Evolutionary conservation across 2,797 vertebrate genomes (phyloP), one percentile per base, ranked within the genome.

Genomic region (Karalla daura): DNA sequence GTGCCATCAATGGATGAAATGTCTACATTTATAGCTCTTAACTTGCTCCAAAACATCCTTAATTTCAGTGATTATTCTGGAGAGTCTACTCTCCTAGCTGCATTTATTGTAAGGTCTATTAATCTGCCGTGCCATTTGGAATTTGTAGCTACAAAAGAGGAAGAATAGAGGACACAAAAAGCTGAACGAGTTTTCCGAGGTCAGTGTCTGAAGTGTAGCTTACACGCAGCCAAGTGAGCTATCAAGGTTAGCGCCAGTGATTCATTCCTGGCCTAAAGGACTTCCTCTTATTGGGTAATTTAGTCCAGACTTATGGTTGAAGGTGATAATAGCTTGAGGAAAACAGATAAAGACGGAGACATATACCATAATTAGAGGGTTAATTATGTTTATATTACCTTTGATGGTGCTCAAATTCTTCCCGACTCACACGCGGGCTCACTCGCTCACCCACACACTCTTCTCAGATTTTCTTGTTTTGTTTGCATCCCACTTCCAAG

Each of bases 381-480:
- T 89, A 88, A 86, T 90, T 84, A 82, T 89, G 76, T 89, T 88
- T 86, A 80, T 84, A 81, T 86, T 85, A 77, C 80, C 79, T 84
- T 83, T 83, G 81, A 89, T 84, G 76, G 78, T 47, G 50, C 76
- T 88, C 78, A 71, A 61, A 80, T 83, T 83, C 63, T 78, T 74
- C 17, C 40, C 33, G 39, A 70, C 63, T 76, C 54, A 27, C 63
- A 51, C 70, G 45, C 32, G 20, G 25, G 36, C 73, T 65, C 73
- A 18, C 63, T 72, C 44, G 24, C 67, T 76, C 64, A 53, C 49
- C 63, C 75, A 45, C 72, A 60, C 56, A 23, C 84, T 67, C 69
- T n/a, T 53, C 70, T 90, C 61, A 67, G 37, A 76, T 84, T 14
- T 28, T 70, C 65, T 63, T 47, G 46, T 75, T 80, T 75, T 72